phyloP scores from a whole-genome alignment of 2,888 invertebrate genomes.

The Brachylomia viminalis region DNA sequence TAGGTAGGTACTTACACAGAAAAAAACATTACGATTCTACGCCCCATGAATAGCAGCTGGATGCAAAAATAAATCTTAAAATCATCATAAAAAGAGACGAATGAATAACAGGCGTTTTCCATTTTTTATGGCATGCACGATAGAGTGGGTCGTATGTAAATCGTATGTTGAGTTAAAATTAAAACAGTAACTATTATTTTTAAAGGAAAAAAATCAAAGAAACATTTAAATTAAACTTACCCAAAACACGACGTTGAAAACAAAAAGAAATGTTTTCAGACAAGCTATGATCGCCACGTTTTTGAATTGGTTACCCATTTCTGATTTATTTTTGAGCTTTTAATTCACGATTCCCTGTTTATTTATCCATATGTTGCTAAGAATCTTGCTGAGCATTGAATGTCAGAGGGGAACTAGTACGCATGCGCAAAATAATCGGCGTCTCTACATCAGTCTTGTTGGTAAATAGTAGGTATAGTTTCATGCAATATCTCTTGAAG shows the following conservation, averaged over 20 bases:
- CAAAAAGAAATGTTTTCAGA: slow-evolving; percentile 94
- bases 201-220: not conserved
- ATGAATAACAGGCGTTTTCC: slow-evolving; percentile 1
- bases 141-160: too few species aligned
- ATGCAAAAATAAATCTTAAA: not conserved
- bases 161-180: not conserved
- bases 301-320: slow-evolving; percentile 93
- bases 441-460: slow-evolving; percentile 66
- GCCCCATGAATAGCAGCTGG: slow-evolving; percentile 33
- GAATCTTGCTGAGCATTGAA: slow-evolving; percentile 34
- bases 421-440: slow-evolving; percentile 83
- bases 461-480: slow-evolving; percentile 16
- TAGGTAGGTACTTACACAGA: not conserved
- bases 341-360: slow-evolving; percentile 47
- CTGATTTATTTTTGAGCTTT: slow-evolving; percentile 33
- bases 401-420: slow-evolving; percentile 62
- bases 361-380: slow-evolving; percentile 46
- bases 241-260: slow-evolving; percentile 95
- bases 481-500: not conserved
- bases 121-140: not conserved
- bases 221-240: slow-evolving; percentile 88
- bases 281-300: slow-evolving; percentile 94
- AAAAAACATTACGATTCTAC: not conserved
- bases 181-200: not conserved
- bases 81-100: not conserved